Evolutionary conservation across 2,888 invertebrate species (phyloP), one percentile per base, ranked within the genome.

Genomic region (Seladonia tumulorum): DNA sequence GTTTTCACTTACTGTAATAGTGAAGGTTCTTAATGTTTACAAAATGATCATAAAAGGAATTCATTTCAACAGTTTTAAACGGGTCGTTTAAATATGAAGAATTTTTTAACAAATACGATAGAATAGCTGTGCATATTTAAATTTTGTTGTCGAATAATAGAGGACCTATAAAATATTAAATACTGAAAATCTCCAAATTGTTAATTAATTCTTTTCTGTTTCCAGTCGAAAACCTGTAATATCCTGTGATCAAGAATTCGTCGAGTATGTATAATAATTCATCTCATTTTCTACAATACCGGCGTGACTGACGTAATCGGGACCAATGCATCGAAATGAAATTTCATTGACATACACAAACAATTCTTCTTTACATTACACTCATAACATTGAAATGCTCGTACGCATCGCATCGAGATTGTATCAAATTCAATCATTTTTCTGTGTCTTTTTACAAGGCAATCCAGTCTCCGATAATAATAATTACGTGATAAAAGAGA

Each of bases 151-250:
- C 18, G 66, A 35, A 39, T 68, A 68, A 35, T 35, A 22, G 29
- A 18, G 66, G 18, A 2, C 39, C 22, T 35, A 29, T 29, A 5
- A 63, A 35, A 16, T 1, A 35, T 35, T 8, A 66, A 8, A 8
- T 35, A 66, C 3, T 18, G 0, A 22, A 12, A 68, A 39, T 22
- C 1, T 68, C 25, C 16, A 66, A 49, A 0, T 25, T 71, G 42
- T 35, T 1, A 5, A 79, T 80, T 66, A 73, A 87, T 71, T 53
- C 76, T 29, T 71, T 71, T 70, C 12, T 91, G 7, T 18, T 87
- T 87, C 49, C 89, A 94, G 94, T 94, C 93, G 49, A 94, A 93
- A 88, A 92, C 92, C n/a, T 94, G 93, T 80, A 88, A 63, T 74
- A 81, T 94, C 79, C 90, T 94, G 86, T 94, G 91, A 93, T 92